These are phyloP conservation scores for Lamellibrachia luymesi DNA, from an alignment of 1,140 invertebrate species.

Conservation along the genomic window DNA sequence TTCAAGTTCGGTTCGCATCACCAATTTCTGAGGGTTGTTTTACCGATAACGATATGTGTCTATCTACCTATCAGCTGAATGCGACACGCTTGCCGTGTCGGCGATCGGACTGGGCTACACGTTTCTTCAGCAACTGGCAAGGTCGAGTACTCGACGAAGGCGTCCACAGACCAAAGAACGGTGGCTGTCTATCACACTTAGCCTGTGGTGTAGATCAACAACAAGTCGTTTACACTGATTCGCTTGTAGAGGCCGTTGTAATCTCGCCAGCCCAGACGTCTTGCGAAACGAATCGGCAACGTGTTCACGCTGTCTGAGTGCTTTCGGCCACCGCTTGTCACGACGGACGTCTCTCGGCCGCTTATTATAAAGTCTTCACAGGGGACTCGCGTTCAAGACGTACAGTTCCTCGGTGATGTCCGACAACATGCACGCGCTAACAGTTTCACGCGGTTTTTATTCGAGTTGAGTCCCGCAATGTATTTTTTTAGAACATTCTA, in stretches of 20 bases:
- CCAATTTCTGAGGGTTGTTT: too few species aligned
- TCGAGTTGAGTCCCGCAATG: too few species aligned
- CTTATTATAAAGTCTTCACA: too few species aligned
- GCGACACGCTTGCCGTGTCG: too few species aligned
- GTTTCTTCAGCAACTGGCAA: not conserved
- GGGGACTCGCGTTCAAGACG: too few species aligned
- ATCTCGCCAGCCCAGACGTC: not conserved
- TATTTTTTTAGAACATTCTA: too few species aligned
- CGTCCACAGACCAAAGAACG: not conserved
- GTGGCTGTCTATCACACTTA: not conserved
- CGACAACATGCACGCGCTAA: too few species aligned
- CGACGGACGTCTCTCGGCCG: not conserved
- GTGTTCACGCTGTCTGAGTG: not conserved
- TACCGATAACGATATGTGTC: too few species aligned
- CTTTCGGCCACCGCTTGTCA: not conserved
- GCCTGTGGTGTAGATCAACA: not conserved
- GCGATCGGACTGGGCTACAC: not conserved
- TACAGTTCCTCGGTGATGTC: too few species aligned
- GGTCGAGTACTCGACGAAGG: not conserved
- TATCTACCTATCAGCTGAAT: too few species aligned
- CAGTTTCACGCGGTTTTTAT: too few species aligned
- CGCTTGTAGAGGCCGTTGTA: not conserved
- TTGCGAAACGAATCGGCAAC: not conserved
- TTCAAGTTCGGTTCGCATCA: too few species aligned
- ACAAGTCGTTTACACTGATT: not conserved